Evolutionary conservation across 1,140 invertebrate species (phyloP).

Genomic region (Trachymyrmex cornetzi): DNA sequence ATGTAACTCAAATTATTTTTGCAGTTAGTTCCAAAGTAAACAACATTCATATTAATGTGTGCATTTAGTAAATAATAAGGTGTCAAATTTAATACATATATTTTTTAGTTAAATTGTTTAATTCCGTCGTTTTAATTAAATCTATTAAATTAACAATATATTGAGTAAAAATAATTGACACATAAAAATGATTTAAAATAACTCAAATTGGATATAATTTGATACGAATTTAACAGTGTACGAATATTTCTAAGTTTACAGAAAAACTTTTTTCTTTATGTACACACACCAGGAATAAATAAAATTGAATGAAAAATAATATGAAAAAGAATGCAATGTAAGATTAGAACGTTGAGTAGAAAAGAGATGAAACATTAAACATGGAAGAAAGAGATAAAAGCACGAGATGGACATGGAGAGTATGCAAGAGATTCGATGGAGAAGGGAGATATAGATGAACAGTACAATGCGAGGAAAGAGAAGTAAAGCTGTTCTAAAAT

Average conservation of each 20-base stretch:
- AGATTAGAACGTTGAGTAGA: background rate
- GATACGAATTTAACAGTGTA: too few species aligned
- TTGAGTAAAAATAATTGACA: too few species aligned
- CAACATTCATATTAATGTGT: too few species aligned
- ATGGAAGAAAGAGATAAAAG: background rate
- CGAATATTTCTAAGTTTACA: background rate
- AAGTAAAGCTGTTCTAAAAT: constrained; percentile 73
- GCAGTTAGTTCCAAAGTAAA: too few species aligned
- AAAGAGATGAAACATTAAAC: background rate
- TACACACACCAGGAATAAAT: background rate
- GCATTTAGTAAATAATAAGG: too few species aligned
- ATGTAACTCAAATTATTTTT: too few species aligned
- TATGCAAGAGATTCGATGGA: constrained; percentile 4
- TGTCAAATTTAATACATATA: too few species aligned
- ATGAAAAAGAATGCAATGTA: background rate
- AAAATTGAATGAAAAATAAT: constrained; percentile 6
- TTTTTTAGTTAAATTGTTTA: too few species aligned
- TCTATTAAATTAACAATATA: too few species aligned
- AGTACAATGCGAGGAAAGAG: constrained; percentile 50
- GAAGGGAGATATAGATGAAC: constrained; percentile 22
- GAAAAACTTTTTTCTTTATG: background rate
- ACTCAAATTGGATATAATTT: too few species aligned
- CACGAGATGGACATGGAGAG: background rate
- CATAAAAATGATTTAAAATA: too few species aligned
- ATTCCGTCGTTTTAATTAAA: too few species aligned